Percentiles rank a stretch among this genome's conserved stretches.
phyloP scores from a whole-genome alignment of 92 coral and sea anemone species.

The Parazoanthus darwini region DNA sequence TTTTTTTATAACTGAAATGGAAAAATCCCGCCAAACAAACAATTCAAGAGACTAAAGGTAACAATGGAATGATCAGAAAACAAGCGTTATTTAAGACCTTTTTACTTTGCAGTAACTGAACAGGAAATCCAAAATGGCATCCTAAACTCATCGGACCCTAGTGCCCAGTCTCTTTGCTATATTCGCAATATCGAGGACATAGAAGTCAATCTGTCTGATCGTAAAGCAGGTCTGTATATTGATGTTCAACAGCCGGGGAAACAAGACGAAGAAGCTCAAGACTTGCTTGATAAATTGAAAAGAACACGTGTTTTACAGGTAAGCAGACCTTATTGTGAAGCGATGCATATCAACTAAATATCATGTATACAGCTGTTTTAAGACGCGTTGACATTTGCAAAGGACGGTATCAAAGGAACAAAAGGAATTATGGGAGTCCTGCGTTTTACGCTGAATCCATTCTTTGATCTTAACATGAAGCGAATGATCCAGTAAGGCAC shows the following conservation, averaged over 20 bases:
- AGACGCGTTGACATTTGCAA: not conserved
- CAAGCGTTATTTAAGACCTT: not conserved
- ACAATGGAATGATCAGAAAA: too few species aligned
- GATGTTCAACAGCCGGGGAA: conserved; percentile 60
- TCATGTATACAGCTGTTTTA: too few species aligned
- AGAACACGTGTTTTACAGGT: conserved; percentile 61
- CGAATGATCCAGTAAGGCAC: too few species aligned
- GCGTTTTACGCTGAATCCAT: too few species aligned
- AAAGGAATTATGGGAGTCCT: too few species aligned
- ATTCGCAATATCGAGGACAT: conserved; percentile 81
- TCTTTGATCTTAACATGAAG: too few species aligned
- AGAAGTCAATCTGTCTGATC: conserved; percentile 58
- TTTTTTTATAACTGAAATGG: too few species aligned
- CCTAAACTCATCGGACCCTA: conserved; percentile 63
- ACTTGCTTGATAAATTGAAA: conserved; percentile 59
- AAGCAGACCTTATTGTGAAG: not conserved
- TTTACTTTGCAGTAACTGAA: conserved; percentile 63
- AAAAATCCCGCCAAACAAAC: not conserved
- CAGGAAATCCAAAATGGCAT: conserved; percentile 82
- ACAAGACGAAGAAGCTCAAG: conserved; percentile 77
- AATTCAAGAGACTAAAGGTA: too few species aligned
- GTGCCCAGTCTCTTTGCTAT: conserved; percentile 78
- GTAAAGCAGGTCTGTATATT: conserved; percentile 60
- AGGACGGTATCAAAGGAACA: too few species aligned
- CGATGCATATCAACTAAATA: too few species aligned